Evolutionary conservation across 1,140 invertebrate genomes (phyloP).

Genomic region (Tetragonula clypearis): DNA sequence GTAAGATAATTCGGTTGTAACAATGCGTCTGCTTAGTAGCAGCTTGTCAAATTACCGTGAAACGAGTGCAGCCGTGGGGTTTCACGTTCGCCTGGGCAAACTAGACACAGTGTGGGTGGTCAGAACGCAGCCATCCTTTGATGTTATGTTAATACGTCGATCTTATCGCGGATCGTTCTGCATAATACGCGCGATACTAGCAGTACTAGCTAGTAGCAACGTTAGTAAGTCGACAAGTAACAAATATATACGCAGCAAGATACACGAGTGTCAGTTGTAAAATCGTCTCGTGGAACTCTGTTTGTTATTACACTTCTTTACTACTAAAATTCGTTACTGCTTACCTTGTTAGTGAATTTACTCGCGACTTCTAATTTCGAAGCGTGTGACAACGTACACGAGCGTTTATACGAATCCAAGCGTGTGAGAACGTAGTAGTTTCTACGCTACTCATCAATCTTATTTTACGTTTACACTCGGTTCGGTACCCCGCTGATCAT

Average conservation of each 20-base stretch:
- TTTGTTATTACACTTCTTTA: not conserved
- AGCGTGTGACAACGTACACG: not conserved
- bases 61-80: not conserved
- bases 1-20: not conserved
- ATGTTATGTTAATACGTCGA: not conserved
- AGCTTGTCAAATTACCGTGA: not conserved
- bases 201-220: not conserved
- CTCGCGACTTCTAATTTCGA: not conserved
- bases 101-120: not conserved
- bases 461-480: too few relatives aligned
- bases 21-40: not conserved
- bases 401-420: too few relatives aligned
- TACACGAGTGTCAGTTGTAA: not conserved
- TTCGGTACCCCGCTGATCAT: too few relatives aligned
- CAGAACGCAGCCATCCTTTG: too few relatives aligned
- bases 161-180: not conserved
- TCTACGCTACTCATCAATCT: too few relatives aligned
- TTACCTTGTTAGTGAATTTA: too few relatives aligned
- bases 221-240: not conserved
- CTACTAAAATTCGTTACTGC: not conserved
- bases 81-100: not conserved
- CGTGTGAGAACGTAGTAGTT: too few relatives aligned
- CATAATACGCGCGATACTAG: not conserved
- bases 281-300: not conserved
- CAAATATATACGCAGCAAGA: not conserved